Base-by-base conservation (phyloP, 2,888 invertebrate genomes). In the Pseudococcus jackbeardsleyi region DNA sequence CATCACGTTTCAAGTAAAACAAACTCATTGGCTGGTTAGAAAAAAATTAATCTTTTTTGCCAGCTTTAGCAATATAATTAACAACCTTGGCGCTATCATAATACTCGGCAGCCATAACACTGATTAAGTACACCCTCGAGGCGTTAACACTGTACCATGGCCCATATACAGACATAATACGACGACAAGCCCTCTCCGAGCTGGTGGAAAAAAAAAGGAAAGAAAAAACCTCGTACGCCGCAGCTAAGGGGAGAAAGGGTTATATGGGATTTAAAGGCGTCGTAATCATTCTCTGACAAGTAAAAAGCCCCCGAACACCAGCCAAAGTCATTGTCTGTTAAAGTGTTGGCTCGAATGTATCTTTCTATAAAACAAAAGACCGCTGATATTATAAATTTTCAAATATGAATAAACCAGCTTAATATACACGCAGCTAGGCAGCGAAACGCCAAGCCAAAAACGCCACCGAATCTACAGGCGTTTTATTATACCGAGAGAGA, bases 121-220 rank as follows among this genome's bases (percentile, higher is more conserved):
- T 79, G 79, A 79, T 79, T 79, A 79, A 79, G 79, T 79, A 79
- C 79, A 79, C 79, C 79, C 79, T 79, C 39, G 79, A 79, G 79
- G 79, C 79, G 79, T 59, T 59, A 59, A 59, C 59, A 59, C 19
- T 11, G 19, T 59, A 59, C 8, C 46, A 46, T 46, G 26, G 26
- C 26, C 26, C 26, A 33, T 33, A 59, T 59, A 59, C 59, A 15
- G 17, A 12, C 12, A 19, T 64, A 64, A 17, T 64, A 64, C 68
- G 9, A 50, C 50, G 50, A 50, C 50, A 50, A 50, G 50, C 50
- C 50, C 8, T 46, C 11, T 19, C n/a, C 59, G 46, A 11, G 50
- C 15, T 17, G 50, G 15, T 9, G 19, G 59, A 59, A 19, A 59
- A 19, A 59, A 59, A 8, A 59, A 59, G n/a, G 19, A 19, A 59